Evolutionary conservation across 1,140 invertebrate genomes (phyloP).

Genomic region (Hydropsyche tenuis): DNA sequence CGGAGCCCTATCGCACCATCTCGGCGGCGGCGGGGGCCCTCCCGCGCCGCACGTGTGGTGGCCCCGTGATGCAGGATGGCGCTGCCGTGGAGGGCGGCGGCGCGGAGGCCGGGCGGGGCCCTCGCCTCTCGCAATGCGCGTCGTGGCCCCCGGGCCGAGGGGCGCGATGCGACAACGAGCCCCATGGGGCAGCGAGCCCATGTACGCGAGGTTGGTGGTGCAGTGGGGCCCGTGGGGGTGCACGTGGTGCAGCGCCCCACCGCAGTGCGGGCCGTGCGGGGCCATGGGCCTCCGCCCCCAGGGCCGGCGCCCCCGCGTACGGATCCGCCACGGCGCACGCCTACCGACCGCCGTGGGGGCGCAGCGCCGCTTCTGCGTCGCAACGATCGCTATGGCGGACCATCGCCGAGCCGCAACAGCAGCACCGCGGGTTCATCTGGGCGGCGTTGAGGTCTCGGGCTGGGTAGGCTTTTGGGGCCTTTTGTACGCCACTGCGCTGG

Average conservation of each 20-base stretch:
- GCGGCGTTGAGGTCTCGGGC: too few relatives aligned
- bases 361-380: background rate
- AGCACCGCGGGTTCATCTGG: background rate
- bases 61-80: slow-evolving; percentile 38
- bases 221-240: slow-evolving; percentile 40
- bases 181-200: slow-evolving; percentile 46
- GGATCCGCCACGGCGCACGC: slow-evolving; percentile 43
- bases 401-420: background rate
- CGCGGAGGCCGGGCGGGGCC: slow-evolving; percentile 23
- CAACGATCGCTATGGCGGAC: background rate
- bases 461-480: too few relatives aligned
- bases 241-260: slow-evolving; percentile 31
- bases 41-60: slow-evolving; percentile 39
- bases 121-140: slow-evolving; percentile 6
- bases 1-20: slow-evolving; percentile 49
- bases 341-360: slow-evolving; percentile 2
- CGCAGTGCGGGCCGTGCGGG: slow-evolving; percentile 39
- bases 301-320: slow-evolving; percentile 37
- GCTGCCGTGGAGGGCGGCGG: slow-evolving; percentile 31
- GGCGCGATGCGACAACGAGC: slow-evolving; percentile 47
- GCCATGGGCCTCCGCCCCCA: slow-evolving; percentile 36
- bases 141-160: slow-evolving; percentile 36
- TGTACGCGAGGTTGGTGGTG: slow-evolving; percentile 44
- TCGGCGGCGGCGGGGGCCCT: slow-evolving; percentile 39
- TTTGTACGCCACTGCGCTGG: background rate